These are phyloP conservation scores for Drosophila helvetica DNA, from an alignment of 2,888 invertebrate species.

Conservation along the genomic window DNA sequence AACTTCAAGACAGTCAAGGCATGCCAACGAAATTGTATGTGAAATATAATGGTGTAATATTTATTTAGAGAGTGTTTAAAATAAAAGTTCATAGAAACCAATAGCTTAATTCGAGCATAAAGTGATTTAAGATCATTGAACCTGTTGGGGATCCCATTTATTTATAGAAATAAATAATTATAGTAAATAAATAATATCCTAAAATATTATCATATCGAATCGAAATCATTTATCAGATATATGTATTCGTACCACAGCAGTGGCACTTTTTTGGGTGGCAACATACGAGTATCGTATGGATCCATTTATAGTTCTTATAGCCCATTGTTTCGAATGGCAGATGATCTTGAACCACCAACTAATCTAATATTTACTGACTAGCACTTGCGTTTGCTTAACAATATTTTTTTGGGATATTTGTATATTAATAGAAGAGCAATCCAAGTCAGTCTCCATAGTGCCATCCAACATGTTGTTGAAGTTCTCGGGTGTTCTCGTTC, in stretches of 20 bases:
- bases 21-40: background rate
- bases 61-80: background rate
- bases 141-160: no score
- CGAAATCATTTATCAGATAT: no score
- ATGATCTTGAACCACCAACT: conserved; percentile 4
- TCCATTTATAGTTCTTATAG: background rate
- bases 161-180: no score
- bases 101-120: background rate
- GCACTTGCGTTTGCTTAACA: background rate
- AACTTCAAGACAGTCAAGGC: background rate
- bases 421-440: background rate
- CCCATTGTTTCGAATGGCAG: background rate
- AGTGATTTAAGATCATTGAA: background rate
- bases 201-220: no score
- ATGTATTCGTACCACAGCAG: no score
- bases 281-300: background rate
- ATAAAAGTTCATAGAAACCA: background rate
- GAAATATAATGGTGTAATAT: no score
- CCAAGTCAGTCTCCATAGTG: conserved; percentile 4
- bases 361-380: conserved; percentile 5
- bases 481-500: background rate
- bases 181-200: no score
- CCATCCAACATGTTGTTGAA: conserved; percentile 10
- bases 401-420: background rate
- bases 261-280: no score